Evolutionary conservation across 2,888 invertebrate species (phyloP).

Genomic region (Drosophila diplacantha): DNA sequence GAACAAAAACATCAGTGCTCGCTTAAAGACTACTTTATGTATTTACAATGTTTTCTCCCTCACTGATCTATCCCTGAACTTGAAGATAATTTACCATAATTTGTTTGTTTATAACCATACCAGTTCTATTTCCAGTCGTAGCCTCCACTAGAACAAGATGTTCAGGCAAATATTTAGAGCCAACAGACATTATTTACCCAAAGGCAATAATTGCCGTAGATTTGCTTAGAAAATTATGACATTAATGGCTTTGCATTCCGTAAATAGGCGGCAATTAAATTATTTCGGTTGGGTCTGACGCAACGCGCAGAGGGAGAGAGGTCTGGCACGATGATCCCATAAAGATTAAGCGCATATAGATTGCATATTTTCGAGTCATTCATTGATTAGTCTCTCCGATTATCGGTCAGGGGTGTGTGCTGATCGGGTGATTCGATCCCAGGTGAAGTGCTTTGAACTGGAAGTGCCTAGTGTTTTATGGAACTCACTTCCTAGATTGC

Average conservation of each 20-base stretch:
- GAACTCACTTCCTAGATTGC: slow-evolving; percentile 16
- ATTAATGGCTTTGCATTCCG: slow-evolving; percentile 21
- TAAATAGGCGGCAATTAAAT: slow-evolving; percentile 28
- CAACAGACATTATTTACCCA: slow-evolving; percentile 7
- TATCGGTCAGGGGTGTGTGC: slow-evolving; percentile 24
- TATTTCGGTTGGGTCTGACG: slow-evolving; percentile 27
- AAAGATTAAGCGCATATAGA: slow-evolving; percentile 22
- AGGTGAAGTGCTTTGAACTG: slow-evolving; percentile 1
- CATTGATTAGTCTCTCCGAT: slow-evolving; percentile 10
- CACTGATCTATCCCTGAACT: slow-evolving; percentile 3
- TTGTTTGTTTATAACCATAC: slow-evolving; percentile 9
- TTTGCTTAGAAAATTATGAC: slow-evolving; percentile 10
- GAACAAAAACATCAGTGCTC: background rate
- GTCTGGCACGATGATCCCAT: slow-evolving; percentile 14
- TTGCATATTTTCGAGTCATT: slow-evolving; percentile 24
- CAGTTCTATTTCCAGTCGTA: background rate
- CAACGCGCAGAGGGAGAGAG: slow-evolving; percentile 1
- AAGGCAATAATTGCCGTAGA: slow-evolving; percentile 3
- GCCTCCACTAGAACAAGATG: background rate
- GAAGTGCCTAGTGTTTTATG: slow-evolving; percentile 10
- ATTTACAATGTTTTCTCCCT: background rate
- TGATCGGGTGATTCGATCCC: slow-evolving; percentile 2
- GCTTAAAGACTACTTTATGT: background rate
- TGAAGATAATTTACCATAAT: background rate
- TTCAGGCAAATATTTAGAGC: slow-evolving; percentile 8